These are phyloP conservation scores for Trichosurus vulpecula DNA, from an alignment of 2,797 vertebrate species.

Conservation along the genomic window DNA sequence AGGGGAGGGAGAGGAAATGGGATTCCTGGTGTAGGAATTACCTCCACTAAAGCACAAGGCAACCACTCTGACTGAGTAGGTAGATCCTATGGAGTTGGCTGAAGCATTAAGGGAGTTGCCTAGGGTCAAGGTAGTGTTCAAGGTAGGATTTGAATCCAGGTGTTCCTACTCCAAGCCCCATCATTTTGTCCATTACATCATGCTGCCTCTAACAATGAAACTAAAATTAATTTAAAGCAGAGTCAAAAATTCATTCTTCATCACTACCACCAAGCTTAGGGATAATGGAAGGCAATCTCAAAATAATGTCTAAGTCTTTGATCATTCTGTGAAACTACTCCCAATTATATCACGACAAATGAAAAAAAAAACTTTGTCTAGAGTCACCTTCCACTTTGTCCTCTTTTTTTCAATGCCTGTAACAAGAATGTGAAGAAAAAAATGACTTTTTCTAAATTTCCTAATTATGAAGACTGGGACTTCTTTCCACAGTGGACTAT, in stretches of 20 bases:
- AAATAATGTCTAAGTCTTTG: not conserved
- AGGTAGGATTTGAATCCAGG: not conserved
- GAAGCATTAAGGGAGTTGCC: not conserved
- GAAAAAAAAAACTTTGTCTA: not conserved
- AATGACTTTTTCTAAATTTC: not conserved
- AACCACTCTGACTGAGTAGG: not conserved
- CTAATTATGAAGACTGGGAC: not conserved
- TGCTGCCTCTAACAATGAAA: not conserved
- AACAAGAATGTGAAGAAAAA: not conserved
- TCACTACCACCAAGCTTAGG: not conserved
- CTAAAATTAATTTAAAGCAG: constrained; percentile 12
- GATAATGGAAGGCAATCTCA: not conserved
- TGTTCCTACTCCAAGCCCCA: not conserved
- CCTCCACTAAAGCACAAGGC: not conserved
- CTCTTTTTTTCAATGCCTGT: not conserved
- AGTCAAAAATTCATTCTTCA: constrained; percentile 6
- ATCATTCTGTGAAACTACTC: not conserved
- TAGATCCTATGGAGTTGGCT: not conserved
- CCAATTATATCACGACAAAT: not conserved
- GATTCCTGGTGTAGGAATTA: not conserved
- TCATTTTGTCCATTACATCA: not conserved
- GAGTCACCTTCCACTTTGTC: not conserved
- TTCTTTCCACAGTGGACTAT: not conserved
- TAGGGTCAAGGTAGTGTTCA: not conserved
- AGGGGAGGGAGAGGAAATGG: not conserved